Conservation (phyloP, 2,888 invertebrate species). For the Mesorhabditis belari region DNA sequence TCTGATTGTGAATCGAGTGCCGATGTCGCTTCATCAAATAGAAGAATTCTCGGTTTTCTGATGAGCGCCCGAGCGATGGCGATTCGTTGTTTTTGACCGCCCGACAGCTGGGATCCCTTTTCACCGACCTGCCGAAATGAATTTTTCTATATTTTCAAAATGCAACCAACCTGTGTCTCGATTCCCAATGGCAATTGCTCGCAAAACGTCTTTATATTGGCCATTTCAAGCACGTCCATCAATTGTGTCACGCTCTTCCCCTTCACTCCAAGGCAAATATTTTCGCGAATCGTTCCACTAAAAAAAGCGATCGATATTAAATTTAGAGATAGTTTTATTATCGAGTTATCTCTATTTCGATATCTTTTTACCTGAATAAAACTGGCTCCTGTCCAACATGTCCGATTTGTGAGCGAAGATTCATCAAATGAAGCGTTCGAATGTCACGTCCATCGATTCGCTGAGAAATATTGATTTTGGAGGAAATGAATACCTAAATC, state of each 20-base stretch:
- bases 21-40: slow-evolving; percentile 28
- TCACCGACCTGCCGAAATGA: slow-evolving; percentile 67
- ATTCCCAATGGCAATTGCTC: slow-evolving; percentile 44
- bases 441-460: not conserved
- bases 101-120: slow-evolving; percentile 71
- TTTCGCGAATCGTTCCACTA: not conserved
- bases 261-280: not conserved
- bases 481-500: too few relatives aligned
- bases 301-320: not conserved
- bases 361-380: not conserved
- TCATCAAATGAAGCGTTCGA: not conserved
- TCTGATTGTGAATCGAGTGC: slow-evolving; percentile 48
- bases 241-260: too few relatives aligned
- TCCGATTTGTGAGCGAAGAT: not conserved
- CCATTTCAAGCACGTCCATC: not conserved
- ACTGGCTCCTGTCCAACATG: not conserved
- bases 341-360: too few relatives aligned
- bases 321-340: not conserved
- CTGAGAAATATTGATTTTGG: too few relatives aligned
- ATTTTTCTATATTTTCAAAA: too few relatives aligned
- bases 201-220: not conserved
- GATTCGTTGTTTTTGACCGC: slow-evolving; percentile 80
- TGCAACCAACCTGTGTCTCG: slow-evolving; percentile 60
- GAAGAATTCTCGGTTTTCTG: slow-evolving; percentile 20
- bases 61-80: slow-evolving; percentile 65